Conservation (phyloP, 2,797 vertebrate genomes). For the Tenualosa ilisha region DNA sequence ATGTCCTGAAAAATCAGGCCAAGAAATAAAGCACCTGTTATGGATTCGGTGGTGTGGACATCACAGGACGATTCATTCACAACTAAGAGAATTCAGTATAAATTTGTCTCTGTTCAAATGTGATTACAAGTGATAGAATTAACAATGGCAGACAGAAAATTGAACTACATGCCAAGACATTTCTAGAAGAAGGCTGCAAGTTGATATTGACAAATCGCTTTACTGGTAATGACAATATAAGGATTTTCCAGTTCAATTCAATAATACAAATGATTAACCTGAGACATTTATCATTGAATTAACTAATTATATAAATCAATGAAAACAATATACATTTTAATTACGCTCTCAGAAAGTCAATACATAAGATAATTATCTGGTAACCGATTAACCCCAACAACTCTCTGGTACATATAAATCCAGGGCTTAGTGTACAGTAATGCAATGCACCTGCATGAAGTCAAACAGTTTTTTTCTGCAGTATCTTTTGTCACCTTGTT, state of each 20-base stretch:
- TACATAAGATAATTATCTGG: not conserved
- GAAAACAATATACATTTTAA: not conserved
- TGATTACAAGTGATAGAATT: not conserved
- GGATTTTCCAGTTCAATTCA: not conserved
- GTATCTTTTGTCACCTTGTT: no score
- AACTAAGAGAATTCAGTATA: not conserved
- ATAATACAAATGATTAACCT: not conserved
- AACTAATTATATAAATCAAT: not conserved
- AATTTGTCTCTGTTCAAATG: not conserved
- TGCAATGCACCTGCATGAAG: not conserved
- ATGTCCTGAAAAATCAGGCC: not conserved
- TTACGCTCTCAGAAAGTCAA: not conserved
- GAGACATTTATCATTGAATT: not conserved
- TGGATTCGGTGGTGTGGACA: not conserved
- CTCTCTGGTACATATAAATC: not conserved
- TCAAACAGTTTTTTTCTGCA: not conserved
- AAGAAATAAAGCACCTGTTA: not conserved
- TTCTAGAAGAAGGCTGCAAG: not conserved
- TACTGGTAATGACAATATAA: not conserved
- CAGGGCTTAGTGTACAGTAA: not conserved
- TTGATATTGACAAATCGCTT: not conserved
- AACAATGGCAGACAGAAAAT: no score
- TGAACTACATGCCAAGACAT: not conserved
- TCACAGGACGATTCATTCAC: no score
- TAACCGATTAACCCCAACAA: not conserved